Evolutionary conservation across 2,113 vertebrate species (phyloP).

Genomic region (Varanus salvator): DNA sequence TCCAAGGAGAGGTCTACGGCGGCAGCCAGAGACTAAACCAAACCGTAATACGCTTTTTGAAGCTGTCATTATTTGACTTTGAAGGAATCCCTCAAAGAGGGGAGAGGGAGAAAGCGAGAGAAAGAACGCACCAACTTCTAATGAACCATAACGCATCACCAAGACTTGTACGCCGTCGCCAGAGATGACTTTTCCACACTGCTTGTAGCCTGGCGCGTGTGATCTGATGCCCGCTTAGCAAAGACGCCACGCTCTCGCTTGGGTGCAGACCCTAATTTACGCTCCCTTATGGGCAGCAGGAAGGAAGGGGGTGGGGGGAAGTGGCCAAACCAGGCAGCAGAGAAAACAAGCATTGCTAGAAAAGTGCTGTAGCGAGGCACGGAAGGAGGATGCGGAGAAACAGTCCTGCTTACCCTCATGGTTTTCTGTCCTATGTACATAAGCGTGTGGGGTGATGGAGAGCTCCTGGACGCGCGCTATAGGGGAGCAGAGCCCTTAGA

Average conservation of each 20-base stretch:
- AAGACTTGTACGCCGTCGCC: background rate
- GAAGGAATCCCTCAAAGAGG: background rate
- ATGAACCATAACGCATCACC: background rate
- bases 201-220: background rate
- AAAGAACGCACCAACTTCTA: background rate
- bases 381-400: background rate
- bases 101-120: background rate
- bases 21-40: background rate
- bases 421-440: conserved; percentile 51
- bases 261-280: background rate
- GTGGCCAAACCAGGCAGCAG: no score
- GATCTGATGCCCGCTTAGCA: no score
- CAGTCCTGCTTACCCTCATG: conserved; percentile 62
- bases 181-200: background rate
- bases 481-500: background rate
- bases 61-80: background rate
- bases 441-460: background rate
- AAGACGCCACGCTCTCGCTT: background rate
- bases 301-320: no score
- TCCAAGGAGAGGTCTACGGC: background rate
- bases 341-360: no score
- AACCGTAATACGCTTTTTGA: background rate
- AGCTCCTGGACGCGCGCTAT: background rate
- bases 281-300: background rate
- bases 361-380: no score